phyloP scores from a whole-genome alignment of 2,888 invertebrate species.

The Petrophora chlorosata region DNA sequence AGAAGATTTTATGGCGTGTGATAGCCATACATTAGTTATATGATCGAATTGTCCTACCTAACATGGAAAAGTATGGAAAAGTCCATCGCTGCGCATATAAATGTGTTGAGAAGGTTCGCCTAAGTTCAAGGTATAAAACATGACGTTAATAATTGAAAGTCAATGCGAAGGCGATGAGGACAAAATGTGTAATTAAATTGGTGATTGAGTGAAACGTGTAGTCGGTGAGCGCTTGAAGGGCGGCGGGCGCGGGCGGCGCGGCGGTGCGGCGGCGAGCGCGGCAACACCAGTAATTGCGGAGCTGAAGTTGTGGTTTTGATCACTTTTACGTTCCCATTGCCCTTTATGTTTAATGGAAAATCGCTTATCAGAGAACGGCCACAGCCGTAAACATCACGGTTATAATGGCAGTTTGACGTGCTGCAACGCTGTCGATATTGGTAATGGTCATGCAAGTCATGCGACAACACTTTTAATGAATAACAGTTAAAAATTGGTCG shows the following conservation, averaged over 20 bases:
- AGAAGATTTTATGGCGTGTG: no score
- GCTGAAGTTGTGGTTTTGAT: constrained; percentile 18
- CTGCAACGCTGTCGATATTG: constrained; percentile 6
- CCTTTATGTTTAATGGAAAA: constrained; percentile 15
- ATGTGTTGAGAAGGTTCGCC: no score
- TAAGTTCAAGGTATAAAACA: no score
- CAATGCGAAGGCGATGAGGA: no score
- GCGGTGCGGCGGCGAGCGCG: neutral
- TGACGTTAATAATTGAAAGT: no score
- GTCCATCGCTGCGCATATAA: no score
- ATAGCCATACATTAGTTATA: no score
- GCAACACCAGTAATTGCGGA: constrained; percentile 6
- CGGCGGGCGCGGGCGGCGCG: neutral
- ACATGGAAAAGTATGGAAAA: no score
- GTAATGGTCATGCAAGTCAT: constrained; percentile 2
- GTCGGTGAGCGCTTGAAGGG: neutral
- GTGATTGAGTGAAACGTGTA: constrained; percentile 4
- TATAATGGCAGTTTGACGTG: constrained; percentile 8
- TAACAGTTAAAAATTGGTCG: neutral
- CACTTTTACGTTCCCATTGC: constrained; percentile 9
- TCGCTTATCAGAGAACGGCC: constrained; percentile 5
- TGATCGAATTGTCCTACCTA: no score
- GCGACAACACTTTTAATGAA: neutral
- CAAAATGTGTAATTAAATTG: constrained; percentile 13
- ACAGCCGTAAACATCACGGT: constrained; percentile 1